Conservation (phyloP, 2,797 vertebrate species). For the Aphelocoma californica region DNA sequence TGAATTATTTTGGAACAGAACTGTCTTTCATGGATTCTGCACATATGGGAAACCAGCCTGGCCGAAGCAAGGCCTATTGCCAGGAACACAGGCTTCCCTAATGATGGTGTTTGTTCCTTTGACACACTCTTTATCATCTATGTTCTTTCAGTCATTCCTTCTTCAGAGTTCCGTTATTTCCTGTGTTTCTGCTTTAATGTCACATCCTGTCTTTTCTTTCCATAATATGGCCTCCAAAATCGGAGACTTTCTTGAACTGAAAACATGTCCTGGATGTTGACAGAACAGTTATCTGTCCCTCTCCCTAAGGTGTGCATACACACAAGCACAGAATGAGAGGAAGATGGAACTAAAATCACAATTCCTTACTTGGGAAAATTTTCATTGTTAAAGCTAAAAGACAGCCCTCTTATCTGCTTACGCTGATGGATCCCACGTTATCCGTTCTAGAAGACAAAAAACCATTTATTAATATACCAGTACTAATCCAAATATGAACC, state of each 20-base stretch:
- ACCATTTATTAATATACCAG: not conserved
- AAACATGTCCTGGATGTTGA: not conserved
- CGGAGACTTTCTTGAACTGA: not conserved
- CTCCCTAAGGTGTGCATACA: not conserved
- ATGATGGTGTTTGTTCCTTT: not conserved
- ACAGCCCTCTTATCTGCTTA: not conserved
- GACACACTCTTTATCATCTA: not conserved
- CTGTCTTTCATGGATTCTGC: not conserved
- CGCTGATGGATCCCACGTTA: not conserved
- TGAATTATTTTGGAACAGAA: not conserved
- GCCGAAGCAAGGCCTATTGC: not conserved
- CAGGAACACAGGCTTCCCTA: not conserved
- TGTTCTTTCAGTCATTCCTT: not conserved
- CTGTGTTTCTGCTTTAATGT: not conserved
- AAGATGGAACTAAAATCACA: not conserved
- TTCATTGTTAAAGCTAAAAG: not conserved
- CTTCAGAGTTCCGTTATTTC: not conserved
- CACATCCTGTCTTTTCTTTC: not conserved
- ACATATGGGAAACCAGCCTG: not conserved
- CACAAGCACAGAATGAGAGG: not conserved
- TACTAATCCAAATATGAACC: not conserved
- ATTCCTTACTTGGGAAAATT: not conserved
- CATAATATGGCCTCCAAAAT: not conserved
- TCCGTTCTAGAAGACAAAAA: not conserved
- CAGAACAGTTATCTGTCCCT: not conserved